phyloP scores from a whole-genome alignment of 2,888 invertebrate genomes.

The Incurvaria masculella region DNA sequence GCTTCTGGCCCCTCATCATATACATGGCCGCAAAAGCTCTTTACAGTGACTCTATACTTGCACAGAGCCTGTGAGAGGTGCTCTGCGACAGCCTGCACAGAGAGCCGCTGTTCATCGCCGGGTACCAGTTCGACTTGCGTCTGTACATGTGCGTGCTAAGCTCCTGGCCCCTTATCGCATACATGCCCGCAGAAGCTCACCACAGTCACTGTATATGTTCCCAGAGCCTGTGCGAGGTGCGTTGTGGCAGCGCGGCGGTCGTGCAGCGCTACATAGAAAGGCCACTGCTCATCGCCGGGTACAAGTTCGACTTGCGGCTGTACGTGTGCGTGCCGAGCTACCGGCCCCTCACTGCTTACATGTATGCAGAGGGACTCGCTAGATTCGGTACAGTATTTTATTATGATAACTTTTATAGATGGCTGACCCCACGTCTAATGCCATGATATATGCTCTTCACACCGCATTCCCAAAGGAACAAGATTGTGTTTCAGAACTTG shows the following conservation, averaged over 20 bases:
- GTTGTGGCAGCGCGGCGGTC: constrained; percentile 74
- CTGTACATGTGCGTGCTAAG: too few relatives aligned
- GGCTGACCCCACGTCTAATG: too few relatives aligned
- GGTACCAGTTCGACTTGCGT: constrained; percentile 92
- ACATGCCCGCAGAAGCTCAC: too few relatives aligned
- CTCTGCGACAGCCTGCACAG: constrained; percentile 75
- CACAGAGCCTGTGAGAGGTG: constrained; percentile 71
- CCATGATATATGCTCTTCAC: too few relatives aligned
- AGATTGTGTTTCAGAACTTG: too few relatives aligned
- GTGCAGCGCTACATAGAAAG: constrained; percentile 79
- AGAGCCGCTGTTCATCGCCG: constrained; percentile 75
- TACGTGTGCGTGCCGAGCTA: constrained; percentile 89
- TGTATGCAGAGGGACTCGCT: constrained; percentile 85
- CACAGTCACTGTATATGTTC: too few relatives aligned
- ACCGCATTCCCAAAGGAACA: too few relatives aligned
- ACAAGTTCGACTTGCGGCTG: constrained; percentile 88
- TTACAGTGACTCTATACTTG: too few relatives aligned
- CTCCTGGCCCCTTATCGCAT: too few relatives aligned
- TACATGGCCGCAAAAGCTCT: too few relatives aligned
- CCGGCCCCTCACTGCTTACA: constrained; percentile 80
- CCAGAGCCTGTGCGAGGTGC: constrained; percentile 72
- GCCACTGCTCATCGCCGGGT: constrained; percentile 77
- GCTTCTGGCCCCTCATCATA: too few relatives aligned
- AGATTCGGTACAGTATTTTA: constrained; percentile 54
- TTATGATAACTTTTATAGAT: too few relatives aligned